Evolutionary conservation across 2,113 vertebrate species (phyloP).

Genomic region (Clarias gariepinus): DNA sequence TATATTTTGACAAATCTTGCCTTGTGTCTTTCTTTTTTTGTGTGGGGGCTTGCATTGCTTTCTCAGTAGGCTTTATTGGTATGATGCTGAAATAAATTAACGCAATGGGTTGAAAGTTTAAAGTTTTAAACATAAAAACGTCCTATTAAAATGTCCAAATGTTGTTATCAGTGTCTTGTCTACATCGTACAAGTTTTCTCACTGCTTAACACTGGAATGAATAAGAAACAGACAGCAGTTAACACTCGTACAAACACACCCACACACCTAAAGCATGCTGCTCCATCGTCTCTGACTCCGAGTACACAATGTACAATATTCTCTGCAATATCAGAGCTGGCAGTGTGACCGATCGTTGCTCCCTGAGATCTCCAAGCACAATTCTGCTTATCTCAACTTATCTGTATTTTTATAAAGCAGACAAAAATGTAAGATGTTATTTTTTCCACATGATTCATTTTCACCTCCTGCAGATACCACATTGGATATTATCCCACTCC

Average conservation of each 20-base stretch:
- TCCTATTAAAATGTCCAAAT: constrained; percentile 45
- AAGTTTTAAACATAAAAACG: constrained; percentile 26
- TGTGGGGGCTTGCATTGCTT: background rate
- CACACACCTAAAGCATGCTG: constrained; percentile 11
- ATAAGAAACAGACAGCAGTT: constrained; percentile 53
- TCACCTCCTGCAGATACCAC: constrained; percentile 1
- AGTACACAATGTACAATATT: background rate
- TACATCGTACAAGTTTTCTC: constrained; percentile 61
- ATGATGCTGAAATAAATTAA: background rate
- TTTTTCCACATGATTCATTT: background rate
- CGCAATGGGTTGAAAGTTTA: background rate
- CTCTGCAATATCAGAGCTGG: background rate
- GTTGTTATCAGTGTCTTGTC: constrained; percentile 57
- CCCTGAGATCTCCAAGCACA: background rate
- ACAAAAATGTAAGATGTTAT: background rate
- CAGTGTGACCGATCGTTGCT: background rate
- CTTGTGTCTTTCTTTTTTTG: background rate
- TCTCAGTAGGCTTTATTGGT: background rate
- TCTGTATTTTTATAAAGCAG: background rate
- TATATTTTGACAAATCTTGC: background rate
- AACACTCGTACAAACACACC: background rate
- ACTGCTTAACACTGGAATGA: constrained; percentile 48
- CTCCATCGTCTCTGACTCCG: background rate
- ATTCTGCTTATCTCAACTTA: background rate
- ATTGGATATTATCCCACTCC: constrained; percentile 3